These are phyloP conservation scores for Austrofundulus limnaeus DNA, from an alignment of 2,113 vertebrate genomes.

Conservation along the genomic window DNA sequence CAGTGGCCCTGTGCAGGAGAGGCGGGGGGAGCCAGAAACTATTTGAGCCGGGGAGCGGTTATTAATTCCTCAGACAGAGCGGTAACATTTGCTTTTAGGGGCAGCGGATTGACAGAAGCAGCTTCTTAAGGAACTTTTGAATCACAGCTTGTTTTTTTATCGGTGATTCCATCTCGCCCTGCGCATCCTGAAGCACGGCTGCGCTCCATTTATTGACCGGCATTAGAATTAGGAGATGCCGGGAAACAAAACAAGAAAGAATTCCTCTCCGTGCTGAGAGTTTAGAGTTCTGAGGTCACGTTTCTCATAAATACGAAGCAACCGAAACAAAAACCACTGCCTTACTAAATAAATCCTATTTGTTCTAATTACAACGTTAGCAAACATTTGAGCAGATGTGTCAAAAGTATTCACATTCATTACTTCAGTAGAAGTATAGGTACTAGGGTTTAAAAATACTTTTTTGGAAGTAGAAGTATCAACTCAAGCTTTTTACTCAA, in stretches of 20 bases:
- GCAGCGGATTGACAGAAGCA: conserved; percentile 55
- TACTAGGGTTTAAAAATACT: too few relatives aligned
- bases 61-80: conserved; percentile 68
- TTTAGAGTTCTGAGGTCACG: conserved; percentile 22
- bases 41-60: conserved; percentile 68
- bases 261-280: conserved; percentile 9
- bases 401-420: too few relatives aligned
- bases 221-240: conserved; percentile 25
- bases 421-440: too few relatives aligned
- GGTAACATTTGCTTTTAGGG: conserved; percentile 77
- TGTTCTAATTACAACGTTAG: conserved; percentile 45
- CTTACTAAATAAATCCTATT: conserved; percentile 40
- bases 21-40: conserved; percentile 56
- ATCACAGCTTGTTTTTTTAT: conserved; percentile 49
- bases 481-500: too few relatives aligned
- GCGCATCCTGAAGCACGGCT: conserved; percentile 22
- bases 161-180: conserved; percentile 17
- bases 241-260: conserved; percentile 5
- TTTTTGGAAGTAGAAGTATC: too few relatives aligned
- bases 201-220: conserved; percentile 24
- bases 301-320: conserved; percentile 43
- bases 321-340: conserved; percentile 26
- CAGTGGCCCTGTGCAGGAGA: conserved; percentile 43
- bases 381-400: too few relatives aligned
- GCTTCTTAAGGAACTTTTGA: conserved; percentile 50